Conservation (phyloP, 64 coral and sea anemone species). For the Actinia equina region DNA sequence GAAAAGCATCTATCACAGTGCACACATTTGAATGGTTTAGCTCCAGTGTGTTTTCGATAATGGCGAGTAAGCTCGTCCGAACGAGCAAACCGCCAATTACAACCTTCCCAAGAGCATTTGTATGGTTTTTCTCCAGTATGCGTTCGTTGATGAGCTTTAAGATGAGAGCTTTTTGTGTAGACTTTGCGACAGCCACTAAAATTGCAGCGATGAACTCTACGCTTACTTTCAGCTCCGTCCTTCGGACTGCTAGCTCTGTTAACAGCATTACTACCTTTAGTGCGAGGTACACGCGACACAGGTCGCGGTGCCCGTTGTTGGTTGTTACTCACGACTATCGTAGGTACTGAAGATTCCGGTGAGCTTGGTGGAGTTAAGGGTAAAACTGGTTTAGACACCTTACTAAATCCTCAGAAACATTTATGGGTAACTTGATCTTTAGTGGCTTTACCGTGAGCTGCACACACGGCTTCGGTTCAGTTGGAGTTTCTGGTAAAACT, state of each 20-base stretch:
- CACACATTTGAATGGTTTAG: constrained; percentile 94
- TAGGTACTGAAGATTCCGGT: constrained; percentile 73
- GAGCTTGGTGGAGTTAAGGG: constrained; percentile 96
- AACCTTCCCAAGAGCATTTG: constrained; percentile 97
- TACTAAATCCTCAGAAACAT: constrained; percentile 74
- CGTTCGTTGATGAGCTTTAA: constrained; percentile 98
- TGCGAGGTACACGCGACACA: constrained; percentile 66
- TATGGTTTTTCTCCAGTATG: constrained; percentile 99
- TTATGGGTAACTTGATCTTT: constrained; percentile 89
- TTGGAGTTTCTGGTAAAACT: constrained; percentile 80
- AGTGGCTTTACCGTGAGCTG: constrained; percentile 94
- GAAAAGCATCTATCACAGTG: constrained; percentile 95
- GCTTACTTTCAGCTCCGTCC: constrained; percentile 89
- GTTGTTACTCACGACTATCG: constrained; percentile 41
- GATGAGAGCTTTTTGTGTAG: constrained; percentile 99
- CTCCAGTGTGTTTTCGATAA: constrained; percentile 95
- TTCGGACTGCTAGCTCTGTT: constrained; percentile 63
- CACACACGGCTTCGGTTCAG: constrained; percentile 82
- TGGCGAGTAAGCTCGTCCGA: constrained; percentile 96
- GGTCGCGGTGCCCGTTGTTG: constrained; percentile 66
- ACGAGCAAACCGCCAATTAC: constrained; percentile 98
- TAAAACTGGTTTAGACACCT: constrained; percentile 92
- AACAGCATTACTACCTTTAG: constrained; percentile 57
- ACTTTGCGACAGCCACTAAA: constrained; percentile 99
- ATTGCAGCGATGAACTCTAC: constrained; percentile 90